These are phyloP conservation scores for Drosophila hydei DNA, from an alignment of 1,140 invertebrate genomes.

Conservation along the genomic window DNA sequence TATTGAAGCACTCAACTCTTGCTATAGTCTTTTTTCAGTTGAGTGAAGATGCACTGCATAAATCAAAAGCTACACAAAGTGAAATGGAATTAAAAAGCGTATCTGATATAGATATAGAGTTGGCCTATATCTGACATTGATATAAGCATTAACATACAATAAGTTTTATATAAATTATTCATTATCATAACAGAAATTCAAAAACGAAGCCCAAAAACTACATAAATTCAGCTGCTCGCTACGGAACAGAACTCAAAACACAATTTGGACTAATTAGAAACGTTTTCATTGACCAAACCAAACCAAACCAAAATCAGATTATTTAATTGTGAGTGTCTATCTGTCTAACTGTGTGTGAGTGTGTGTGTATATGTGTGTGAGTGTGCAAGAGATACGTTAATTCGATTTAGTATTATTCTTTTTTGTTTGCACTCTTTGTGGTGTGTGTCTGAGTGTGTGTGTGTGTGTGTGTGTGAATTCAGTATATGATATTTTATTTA, in stretches of 20 bases:
- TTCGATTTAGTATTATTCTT: conserved; percentile 54
- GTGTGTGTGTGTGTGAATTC: conserved; percentile 8
- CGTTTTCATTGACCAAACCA: conserved; percentile 63
- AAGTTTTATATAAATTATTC: conserved; percentile 11
- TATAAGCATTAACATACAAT: not conserved
- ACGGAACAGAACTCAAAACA: conserved; percentile 57
- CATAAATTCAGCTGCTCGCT: conserved; percentile 49
- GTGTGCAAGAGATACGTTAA: conserved; percentile 54
- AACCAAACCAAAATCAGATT: conserved; percentile 74
- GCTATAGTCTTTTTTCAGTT: conserved; percentile 14
- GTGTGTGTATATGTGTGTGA: conserved; percentile 9
- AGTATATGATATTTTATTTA: conserved; percentile 67
- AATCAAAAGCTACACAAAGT: conserved; percentile 6
- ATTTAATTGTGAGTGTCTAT: conserved; percentile 17
- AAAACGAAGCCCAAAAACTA: conserved; percentile 41
- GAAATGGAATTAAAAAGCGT: conserved; percentile 14
- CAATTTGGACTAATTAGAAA: conserved; percentile 76
- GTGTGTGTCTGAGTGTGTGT: no score
- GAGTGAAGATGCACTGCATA: conserved; percentile 19
- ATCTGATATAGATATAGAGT: not conserved
- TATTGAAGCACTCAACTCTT: conserved; percentile 24
- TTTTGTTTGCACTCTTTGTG: conserved; percentile 36
- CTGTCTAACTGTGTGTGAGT: conserved; percentile 15
- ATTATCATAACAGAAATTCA: conserved; percentile 12
- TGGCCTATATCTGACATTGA: conserved; percentile 3